Base-by-base conservation (phyloP, 1,140 invertebrate genomes). In the Drosophila kanapiae region DNA sequence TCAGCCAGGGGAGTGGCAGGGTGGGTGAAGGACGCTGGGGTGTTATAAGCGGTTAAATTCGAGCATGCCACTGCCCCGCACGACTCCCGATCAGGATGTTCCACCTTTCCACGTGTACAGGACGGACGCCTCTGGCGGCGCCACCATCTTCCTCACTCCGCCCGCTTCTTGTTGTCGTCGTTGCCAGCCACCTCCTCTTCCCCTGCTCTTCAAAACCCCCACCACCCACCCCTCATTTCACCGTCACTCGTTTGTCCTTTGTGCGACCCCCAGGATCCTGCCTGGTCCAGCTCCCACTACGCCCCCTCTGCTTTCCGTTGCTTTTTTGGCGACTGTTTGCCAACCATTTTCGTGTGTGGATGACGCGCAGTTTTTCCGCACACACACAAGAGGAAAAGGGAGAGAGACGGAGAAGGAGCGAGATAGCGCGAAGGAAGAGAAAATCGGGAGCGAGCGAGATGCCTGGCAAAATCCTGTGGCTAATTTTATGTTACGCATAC, bases 401-500 rank as follows among this genome's bases (percentile, higher is more conserved):
- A 38, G 10, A 16, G 61, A 13, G 27, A 65, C 10, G 40, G 61
- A 43, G 38, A 35, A 6, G n/a, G 42, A 16, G 6, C 23, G 48
- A 33, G 33, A 0, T 13, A 38, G 6, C 5, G 16, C 37, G 33
- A 37, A 11, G 53, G 5, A 4, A 14, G 53, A 14, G 51, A 37
- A 54, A 37, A 37, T 54, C 10, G 10, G 8, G 40, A 37, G 40
- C 14, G 31, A 43, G 53, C 13, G 40, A 65, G 67, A 72, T 72
- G 62, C 56, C 74, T 47, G 43, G 62, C 62, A 42, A 60, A 77
- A 78, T 70, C 61, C 72, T 74, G 83, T 76, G 63, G 84, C 84
- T 87, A 87, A 87, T 87, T 87, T 87, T 65, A 80, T 82, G 83
- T 87, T 87, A 80, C 83, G 83, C 83, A 88, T 88, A 82, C 76